Conservation (phyloP, 2,888 invertebrate species). For the Meta bourneti region DNA sequence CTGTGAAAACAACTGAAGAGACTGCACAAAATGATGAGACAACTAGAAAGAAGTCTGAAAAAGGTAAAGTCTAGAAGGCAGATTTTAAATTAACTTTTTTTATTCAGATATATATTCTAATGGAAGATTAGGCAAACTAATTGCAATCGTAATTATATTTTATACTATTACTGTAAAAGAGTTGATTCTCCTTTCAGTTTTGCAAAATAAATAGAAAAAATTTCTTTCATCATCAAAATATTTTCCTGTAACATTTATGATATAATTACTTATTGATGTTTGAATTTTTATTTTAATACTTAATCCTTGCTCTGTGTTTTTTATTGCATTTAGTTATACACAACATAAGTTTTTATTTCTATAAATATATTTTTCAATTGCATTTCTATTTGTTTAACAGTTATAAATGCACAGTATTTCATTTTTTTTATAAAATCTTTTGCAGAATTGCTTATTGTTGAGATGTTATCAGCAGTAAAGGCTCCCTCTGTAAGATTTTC, state of each 20-base stretch:
- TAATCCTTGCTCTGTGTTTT: background rate
- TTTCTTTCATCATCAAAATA: too few species aligned
- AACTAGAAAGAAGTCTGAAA: constrained; percentile 30
- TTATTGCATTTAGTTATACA: background rate
- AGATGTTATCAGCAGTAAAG: constrained; percentile 75
- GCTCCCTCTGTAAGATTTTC: constrained; percentile 75
- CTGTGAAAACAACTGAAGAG: constrained; percentile 29
- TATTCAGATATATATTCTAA: background rate
- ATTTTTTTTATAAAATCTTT: background rate
- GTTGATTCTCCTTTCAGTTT: too few species aligned
- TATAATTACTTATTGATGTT: too few species aligned
- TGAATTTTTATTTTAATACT: too few species aligned
- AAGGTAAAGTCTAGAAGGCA: background rate
- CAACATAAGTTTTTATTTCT: background rate
- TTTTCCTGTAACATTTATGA: too few species aligned
- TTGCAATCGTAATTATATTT: too few species aligned
- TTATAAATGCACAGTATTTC: background rate
- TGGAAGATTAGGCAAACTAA: too few species aligned
- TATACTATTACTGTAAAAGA: too few species aligned
- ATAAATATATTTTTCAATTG: too few species aligned
- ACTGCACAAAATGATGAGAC: constrained; percentile 16
- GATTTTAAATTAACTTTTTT: background rate
- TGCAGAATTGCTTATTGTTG: constrained; percentile 50
- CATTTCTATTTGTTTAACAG: too few species aligned
- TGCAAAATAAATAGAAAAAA: too few species aligned